phyloP scores from a whole-genome alignment of 2,888 invertebrate species.

The Papilio elwesi region DNA sequence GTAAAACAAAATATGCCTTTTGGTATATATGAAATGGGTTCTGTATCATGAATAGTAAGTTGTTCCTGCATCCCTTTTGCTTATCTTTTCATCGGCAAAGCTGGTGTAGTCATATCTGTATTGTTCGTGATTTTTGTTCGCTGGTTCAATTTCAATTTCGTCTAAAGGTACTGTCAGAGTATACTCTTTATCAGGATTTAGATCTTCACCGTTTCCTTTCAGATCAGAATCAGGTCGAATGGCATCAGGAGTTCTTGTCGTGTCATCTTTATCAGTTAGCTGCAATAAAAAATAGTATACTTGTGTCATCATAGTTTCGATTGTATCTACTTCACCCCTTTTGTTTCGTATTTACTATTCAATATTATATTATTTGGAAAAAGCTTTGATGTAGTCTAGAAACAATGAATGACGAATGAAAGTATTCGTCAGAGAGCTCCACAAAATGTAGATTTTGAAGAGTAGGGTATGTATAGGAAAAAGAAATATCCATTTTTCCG shows the following conservation, averaged over 20 bases:
- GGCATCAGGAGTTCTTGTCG: not conserved
- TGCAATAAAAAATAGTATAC: not conserved
- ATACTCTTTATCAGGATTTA: not conserved
- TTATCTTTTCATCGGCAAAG: not conserved
- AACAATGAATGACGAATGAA: too few relatives aligned
- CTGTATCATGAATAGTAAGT: not conserved
- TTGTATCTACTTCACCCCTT: too few relatives aligned
- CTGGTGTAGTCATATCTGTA: not conserved
- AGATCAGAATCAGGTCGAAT: not conserved
- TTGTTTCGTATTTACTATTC: too few relatives aligned
- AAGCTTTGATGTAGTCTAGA: too few relatives aligned
- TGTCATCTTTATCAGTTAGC: not conserved
- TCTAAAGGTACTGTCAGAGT: not conserved
- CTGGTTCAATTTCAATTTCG: not conserved
- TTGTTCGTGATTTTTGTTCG: not conserved
- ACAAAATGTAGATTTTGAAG: too few relatives aligned
- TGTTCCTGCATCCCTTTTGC: not conserved
- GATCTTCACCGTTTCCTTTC: not conserved
- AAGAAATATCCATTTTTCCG: too few relatives aligned
- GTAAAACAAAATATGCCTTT: constrained; percentile 13
- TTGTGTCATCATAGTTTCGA: not conserved
- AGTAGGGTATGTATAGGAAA: too few relatives aligned
- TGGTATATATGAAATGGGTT: not conserved
- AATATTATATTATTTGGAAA: too few relatives aligned
- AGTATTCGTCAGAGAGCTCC: too few relatives aligned